Base-by-base conservation (phyloP, 2,113 vertebrate genomes). In the Dolichotis patagonum region DNA sequence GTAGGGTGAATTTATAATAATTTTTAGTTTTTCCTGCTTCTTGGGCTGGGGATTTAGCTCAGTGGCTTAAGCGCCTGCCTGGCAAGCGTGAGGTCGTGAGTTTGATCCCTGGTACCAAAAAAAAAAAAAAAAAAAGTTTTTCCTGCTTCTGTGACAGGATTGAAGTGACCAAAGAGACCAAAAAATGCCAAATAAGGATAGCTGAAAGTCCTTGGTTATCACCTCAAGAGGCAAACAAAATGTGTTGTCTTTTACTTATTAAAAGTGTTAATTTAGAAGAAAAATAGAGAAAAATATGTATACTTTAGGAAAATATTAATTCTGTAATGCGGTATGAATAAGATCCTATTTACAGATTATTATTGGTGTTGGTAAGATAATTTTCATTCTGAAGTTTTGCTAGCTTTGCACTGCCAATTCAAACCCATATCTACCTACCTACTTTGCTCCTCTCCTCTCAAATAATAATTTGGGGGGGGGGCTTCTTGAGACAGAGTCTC, bases 11-110 rank as follows among this genome's bases (percentile, higher is more conserved):
- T 82, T 62, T 69, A 84, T 71, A 71, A 22, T 91, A 38, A 38
- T 90, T 85, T 77, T 69, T 17, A 85, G 65, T n/a, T 84, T 96
- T 94, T 65, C 52, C 32, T 92, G n/a, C 83, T 95, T 95, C 75
- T 88, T n/a, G n/a, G n/a, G n/a, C n/a, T n/a, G n/a, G n/a, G n/a
- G n/a, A n/a, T n/a, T n/a, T n/a, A n/a, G n/a, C n/a, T n/a, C n/a
- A n/a, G n/a, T n/a, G n/a, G n/a, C n/a, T n/a, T n/a, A n/a, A n/a
- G n/a, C n/a, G n/a, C n/a, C n/a, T n/a, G n/a, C n/a, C n/a, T n/a
- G n/a, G n/a, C n/a, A n/a, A n/a, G n/a, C n/a, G n/a, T n/a, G n/a
- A n/a, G n/a, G n/a, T n/a, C n/a, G n/a, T n/a, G n/a, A n/a, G n/a
- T n/a, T n/a, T n/a, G n/a, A n/a, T n/a, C n/a, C n/a, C n/a, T n/a